A percentile compares a stretch with the other conserved stretches of the same genome.
These are phyloP conservation scores for Gasterosteus nipponicus DNA, from an alignment of 2,113 vertebrate genomes.

Conservation along the genomic window DNA sequence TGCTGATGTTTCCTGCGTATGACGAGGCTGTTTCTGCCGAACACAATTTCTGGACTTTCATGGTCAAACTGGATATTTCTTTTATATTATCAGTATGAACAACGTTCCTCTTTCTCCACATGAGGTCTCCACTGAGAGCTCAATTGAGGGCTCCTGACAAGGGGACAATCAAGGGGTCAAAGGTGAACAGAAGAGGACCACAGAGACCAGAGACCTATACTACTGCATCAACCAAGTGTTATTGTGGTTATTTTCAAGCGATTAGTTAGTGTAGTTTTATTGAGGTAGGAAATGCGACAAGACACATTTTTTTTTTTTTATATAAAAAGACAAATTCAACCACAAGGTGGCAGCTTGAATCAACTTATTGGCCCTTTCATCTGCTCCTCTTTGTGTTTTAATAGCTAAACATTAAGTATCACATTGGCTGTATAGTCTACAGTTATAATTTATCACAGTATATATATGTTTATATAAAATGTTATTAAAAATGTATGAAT, in stretches of 20 bases:
- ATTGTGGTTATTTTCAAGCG: conserved; percentile 15
- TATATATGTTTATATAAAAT: too few species aligned
- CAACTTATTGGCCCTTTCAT: neutral
- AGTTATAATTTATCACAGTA: too few species aligned
- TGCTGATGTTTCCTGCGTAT: conserved; percentile 48
- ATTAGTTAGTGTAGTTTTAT: neutral
- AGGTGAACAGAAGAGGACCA: conserved; percentile 38
- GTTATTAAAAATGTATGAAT: too few species aligned
- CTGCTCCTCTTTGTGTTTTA: too few species aligned
- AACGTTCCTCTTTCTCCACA: neutral
- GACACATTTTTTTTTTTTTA: too few species aligned
- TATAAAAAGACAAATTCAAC: conserved; percentile 9
- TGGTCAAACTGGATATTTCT: conserved; percentile 4
- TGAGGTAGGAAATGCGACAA: neutral
- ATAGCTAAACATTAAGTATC: too few species aligned
- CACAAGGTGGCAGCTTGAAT: conserved; percentile 58
- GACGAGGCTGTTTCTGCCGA: conserved; percentile 31
- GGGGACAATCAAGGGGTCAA: conserved; percentile 1
- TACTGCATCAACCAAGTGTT: neutral
- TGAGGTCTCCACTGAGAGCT: conserved; percentile 33
- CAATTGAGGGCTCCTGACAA: conserved; percentile 35
- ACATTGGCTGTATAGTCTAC: too few species aligned
- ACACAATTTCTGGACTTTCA: conserved; percentile 18
- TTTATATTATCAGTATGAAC: conserved; percentile 17
- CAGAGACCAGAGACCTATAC: conserved; percentile 40